These are phyloP conservation scores for Callospermophilus lateralis DNA, from an alignment of 2,113 vertebrate species.

Conservation along the genomic window DNA sequence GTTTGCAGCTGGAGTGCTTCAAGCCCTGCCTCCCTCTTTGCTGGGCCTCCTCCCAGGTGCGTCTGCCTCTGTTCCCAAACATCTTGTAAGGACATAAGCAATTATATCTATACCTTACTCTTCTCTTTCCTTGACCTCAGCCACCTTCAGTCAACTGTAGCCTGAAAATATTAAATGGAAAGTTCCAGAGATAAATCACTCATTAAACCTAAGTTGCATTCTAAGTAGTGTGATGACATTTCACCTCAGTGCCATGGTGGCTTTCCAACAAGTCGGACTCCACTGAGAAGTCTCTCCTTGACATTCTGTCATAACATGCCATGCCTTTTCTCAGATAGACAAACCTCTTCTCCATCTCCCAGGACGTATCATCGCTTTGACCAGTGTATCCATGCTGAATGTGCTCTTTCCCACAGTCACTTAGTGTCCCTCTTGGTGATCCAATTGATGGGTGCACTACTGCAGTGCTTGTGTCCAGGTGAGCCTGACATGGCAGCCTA, in stretches of 20 bases:
- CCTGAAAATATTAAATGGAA: too few relatives aligned
- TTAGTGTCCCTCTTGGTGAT: not conserved
- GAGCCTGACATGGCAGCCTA: too few relatives aligned
- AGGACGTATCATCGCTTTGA: too few relatives aligned
- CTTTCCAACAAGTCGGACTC: not conserved
- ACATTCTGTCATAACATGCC: not conserved
- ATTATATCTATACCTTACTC: not conserved
- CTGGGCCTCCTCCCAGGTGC: not conserved
- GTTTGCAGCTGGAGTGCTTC: too few relatives aligned
- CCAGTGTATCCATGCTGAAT: too few relatives aligned
- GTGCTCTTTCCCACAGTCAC: too few relatives aligned
- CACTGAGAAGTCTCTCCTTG: not conserved
- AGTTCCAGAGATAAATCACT: not conserved
- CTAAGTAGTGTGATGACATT: too few relatives aligned
- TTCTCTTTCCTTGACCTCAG: not conserved
- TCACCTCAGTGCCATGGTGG: rapidly evolving
- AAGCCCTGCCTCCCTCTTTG: not conserved
- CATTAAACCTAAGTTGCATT: not conserved
- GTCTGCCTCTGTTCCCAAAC: not conserved
- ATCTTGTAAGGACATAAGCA: not conserved
- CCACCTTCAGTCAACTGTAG: too few relatives aligned
- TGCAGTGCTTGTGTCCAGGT: too few relatives aligned
- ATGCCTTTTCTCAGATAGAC: not conserved
- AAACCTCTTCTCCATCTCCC: not conserved
- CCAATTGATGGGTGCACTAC: not conserved